Conservation (phyloP, 2,113 vertebrate species). For the Sinocyclocheilus anophthalmus region DNA sequence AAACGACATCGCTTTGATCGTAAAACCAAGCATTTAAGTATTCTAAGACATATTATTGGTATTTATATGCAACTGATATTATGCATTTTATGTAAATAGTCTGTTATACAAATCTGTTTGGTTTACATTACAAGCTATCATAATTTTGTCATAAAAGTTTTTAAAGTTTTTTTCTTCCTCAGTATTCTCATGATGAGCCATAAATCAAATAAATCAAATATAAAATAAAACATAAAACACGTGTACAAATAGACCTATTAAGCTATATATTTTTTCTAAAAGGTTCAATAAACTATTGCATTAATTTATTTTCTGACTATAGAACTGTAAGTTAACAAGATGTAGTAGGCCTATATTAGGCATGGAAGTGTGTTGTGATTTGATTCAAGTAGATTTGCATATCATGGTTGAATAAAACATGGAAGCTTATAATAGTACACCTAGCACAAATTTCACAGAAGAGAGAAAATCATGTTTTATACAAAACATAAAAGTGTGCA, state of each 20-base stretch:
- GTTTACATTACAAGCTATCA: not conserved
- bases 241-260: not conserved
- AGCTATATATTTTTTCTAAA: not conserved
- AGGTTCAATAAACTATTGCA: not conserved
- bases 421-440: not conserved
- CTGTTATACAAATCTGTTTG: too few relatives aligned
- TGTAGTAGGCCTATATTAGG: not conserved
- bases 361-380: not conserved
- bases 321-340: not conserved
- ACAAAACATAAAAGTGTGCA: not conserved
- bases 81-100: not conserved
- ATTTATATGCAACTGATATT: not conserved
- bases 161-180: not conserved
- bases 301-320: not conserved
- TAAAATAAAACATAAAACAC: not conserved
- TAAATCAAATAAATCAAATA: not conserved
- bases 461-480: not conserved
- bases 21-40: too few relatives aligned
- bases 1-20: too few relatives aligned
- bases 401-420: not conserved
- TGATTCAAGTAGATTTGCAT: not conserved
- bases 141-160: not conserved
- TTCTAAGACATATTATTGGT: too few relatives aligned
- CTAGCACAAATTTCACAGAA: not conserved
- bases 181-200: not conserved